Percentiles rank a stretch among this genome's conserved stretches.
These are phyloP conservation scores for Tautogolabrus adspersus DNA, from an alignment of 2,113 vertebrate species.

Conservation along the genomic window DNA sequence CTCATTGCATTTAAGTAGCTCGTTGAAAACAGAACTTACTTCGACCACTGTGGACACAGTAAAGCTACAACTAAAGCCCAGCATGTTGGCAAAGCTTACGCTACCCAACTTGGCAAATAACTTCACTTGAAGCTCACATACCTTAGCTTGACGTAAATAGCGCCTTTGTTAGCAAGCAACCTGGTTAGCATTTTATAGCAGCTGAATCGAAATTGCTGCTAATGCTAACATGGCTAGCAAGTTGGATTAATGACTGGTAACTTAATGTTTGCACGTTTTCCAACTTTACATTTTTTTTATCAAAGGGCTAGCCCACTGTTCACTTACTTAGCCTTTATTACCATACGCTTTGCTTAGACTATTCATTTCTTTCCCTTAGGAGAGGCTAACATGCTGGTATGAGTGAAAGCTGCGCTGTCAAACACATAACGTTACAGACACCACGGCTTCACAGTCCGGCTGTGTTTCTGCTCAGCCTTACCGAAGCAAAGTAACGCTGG, in stretches of 20 bases:
- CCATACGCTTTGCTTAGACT: not conserved
- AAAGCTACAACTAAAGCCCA: not conserved
- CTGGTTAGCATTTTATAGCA: slow-evolving; percentile 48
- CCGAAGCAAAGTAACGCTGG: slow-evolving; percentile 56
- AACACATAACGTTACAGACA: slow-evolving; percentile 1
- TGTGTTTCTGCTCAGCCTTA: slow-evolving; percentile 53
- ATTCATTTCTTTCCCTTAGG: not conserved
- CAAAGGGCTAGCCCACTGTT: not conserved
- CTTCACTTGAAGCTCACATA: slow-evolving; percentile 11
- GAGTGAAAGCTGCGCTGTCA: slow-evolving; percentile 29
- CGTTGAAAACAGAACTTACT: not conserved
- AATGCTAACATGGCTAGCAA: slow-evolving; percentile 68
- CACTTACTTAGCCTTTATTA: not conserved
- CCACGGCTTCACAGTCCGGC: slow-evolving; percentile 29
- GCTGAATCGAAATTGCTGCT: slow-evolving; percentile 37
- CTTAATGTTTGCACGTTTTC: slow-evolving; percentile 36
- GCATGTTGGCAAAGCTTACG: not conserved
- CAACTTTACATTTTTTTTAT: slow-evolving; percentile 21
- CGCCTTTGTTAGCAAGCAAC: slow-evolving; percentile 52
- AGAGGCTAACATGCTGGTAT: not conserved
- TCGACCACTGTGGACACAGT: accelerated
- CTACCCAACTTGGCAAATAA: slow-evolving; percentile 29
- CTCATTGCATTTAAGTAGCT: not conserved
- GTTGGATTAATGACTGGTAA: slow-evolving; percentile 38
- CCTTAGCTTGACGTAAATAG: not conserved